These are phyloP conservation scores for Eristalis tenax DNA, from an alignment of 2,888 invertebrate species.

Conservation along the genomic window DNA sequence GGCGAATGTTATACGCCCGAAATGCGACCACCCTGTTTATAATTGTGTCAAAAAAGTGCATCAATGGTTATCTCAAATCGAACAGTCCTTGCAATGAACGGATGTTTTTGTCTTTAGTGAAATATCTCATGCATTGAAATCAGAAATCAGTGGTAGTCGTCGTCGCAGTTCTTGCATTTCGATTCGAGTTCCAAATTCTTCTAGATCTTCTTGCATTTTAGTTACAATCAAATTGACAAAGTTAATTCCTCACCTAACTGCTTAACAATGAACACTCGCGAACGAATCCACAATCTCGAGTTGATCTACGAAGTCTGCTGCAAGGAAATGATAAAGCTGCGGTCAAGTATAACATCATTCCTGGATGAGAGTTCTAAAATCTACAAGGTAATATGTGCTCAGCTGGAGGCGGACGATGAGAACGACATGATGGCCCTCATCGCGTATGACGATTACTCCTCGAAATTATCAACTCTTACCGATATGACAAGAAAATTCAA, in stretches of 20 bases:
- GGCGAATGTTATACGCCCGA: not conserved
- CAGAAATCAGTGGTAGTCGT: not conserved
- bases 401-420: slow-evolving; percentile 22
- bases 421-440: slow-evolving; percentile 35
- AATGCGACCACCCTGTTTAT: not conserved
- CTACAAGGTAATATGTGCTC: slow-evolving; percentile 35
- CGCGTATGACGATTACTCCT: slow-evolving; percentile 63
- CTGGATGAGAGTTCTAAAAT: slow-evolving; percentile 52
- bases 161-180: slow-evolving; percentile 6
- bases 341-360: slow-evolving; percentile 56
- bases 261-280: slow-evolving; percentile 54
- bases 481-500: slow-evolving; percentile 64
- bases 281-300: slow-evolving; percentile 61
- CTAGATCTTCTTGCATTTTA: slow-evolving; percentile 17
- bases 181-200: slow-evolving; percentile 18
- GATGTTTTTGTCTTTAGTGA: slow-evolving; percentile 48
- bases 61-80: not conserved
- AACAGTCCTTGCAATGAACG: slow-evolving; percentile 35
- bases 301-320: slow-evolving; percentile 62
- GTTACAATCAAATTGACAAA: slow-evolving; percentile 34
- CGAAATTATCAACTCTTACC: slow-evolving; percentile 50
- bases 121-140: slow-evolving; percentile 29
- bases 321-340: slow-evolving; percentile 62
- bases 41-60: not conserved
- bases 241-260: slow-evolving; percentile 25